A percentile compares a stretch with the other conserved stretches of the same genome.
Evolutionary conservation across 2,113 vertebrate genomes (phyloP).

Genomic region (Hystrix cristata): DNA sequence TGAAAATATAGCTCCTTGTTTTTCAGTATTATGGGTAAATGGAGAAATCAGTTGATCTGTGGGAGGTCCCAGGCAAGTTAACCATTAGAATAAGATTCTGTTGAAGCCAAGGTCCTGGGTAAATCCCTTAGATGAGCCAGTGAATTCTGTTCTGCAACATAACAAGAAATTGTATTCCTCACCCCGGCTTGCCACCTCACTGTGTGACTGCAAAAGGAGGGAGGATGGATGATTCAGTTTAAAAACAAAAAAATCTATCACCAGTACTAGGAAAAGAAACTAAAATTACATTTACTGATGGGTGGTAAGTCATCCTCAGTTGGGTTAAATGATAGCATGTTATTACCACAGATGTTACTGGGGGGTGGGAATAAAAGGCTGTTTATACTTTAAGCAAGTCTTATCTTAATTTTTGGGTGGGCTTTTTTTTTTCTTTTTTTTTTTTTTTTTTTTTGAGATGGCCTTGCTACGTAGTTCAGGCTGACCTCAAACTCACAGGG

Average conservation of each 20-base stretch:
- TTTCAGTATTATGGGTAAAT: slow-evolving; percentile 28
- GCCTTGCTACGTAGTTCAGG: too few relatives aligned
- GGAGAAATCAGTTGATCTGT: slow-evolving; percentile 44
- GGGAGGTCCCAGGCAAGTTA: background rate
- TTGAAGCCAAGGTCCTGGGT: slow-evolving; percentile 50
- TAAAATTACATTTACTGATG: slow-evolving; percentile 71
- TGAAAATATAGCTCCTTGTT: slow-evolving; percentile 17
- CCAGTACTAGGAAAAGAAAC: slow-evolving; percentile 63
- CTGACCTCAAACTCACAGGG: too few relatives aligned
- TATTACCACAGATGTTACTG: slow-evolving; percentile 77
- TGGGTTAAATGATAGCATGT: slow-evolving; percentile 73
- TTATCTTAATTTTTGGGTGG: slow-evolving; percentile 60
- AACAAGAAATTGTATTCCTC: background rate
- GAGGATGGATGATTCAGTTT: slow-evolving; percentile 53
- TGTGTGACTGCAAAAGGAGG: slow-evolving; percentile 39
- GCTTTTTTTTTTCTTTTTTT: too few relatives aligned
- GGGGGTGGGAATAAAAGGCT: background rate
- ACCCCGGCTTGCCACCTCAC: background rate
- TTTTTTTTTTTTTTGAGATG: too few relatives aligned
- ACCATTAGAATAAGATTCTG: slow-evolving; percentile 14
- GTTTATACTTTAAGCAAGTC: slow-evolving; percentile 67
- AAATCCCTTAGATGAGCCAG: background rate
- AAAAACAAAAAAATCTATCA: background rate
- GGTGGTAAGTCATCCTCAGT: slow-evolving; percentile 67
- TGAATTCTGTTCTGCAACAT: slow-evolving; percentile 58